phyloP scores from a whole-genome alignment of 2,888 invertebrate genomes.

The Agrotis exclamationis region DNA sequence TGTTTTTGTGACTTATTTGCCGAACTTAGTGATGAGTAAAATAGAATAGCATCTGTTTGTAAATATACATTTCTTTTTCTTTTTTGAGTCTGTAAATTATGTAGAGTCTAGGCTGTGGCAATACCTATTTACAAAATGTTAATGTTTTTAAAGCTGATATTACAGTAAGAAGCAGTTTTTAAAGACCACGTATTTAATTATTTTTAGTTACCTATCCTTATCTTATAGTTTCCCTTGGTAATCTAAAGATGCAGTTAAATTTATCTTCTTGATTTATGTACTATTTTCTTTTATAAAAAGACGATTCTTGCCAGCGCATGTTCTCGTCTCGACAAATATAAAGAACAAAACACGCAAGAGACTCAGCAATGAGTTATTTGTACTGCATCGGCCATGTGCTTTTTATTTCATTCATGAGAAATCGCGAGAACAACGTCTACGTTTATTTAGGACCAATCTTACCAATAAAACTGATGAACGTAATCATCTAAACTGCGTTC shows the following conservation, averaged over 20 bases:
- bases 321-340: slow-evolving; percentile 37
- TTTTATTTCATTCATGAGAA: slow-evolving; percentile 56
- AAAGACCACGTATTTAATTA: too few relatives aligned
- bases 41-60: too few relatives aligned
- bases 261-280: slow-evolving; percentile 41
- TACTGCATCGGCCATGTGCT: slow-evolving; percentile 30
- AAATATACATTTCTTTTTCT: too few relatives aligned
- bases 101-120: too few relatives aligned
- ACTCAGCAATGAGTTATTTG: slow-evolving; percentile 45
- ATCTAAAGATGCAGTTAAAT: slow-evolving; percentile 22
- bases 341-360: slow-evolving; percentile 46
- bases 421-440: slow-evolving; percentile 16
- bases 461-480: not conserved
- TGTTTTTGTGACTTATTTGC: too few relatives aligned
- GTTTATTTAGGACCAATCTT: slow-evolving; percentile 23
- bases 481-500: not conserved
- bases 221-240: not conserved
- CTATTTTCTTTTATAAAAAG: slow-evolving; percentile 23
- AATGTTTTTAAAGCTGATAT: too few relatives aligned
- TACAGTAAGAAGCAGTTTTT: too few relatives aligned
- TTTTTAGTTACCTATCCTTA: too few relatives aligned
- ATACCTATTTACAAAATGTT: too few relatives aligned
- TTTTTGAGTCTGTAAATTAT: too few relatives aligned
- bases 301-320: slow-evolving; percentile 21
- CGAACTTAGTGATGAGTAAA: too few relatives aligned